Percentiles rank a stretch among this genome's conserved stretches.
Evolutionary conservation across 2,888 invertebrate species (phyloP).

Genomic region (Nomada flava): DNA sequence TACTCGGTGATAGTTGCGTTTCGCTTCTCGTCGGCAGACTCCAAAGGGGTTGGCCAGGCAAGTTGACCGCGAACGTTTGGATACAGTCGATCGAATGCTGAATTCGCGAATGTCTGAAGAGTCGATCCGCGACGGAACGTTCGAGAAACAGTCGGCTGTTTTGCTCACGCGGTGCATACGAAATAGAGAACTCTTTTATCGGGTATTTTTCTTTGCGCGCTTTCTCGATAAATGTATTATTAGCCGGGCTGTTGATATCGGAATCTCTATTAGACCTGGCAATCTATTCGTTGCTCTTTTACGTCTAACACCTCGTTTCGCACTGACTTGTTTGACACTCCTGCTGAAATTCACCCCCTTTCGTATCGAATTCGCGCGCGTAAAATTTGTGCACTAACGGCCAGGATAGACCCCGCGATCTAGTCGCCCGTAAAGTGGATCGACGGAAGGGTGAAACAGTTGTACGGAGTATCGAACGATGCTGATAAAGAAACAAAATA

Average conservation of each 20-base stretch:
- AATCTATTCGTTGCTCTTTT: background rate
- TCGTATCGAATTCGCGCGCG: background rate
- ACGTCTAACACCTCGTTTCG: background rate
- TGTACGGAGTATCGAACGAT: conserved; percentile 12
- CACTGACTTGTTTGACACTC: background rate
- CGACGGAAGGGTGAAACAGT: conserved; percentile 14
- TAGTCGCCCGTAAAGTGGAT: background rate
- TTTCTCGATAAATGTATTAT: conserved; percentile 42
- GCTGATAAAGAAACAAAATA: conserved; percentile 52
- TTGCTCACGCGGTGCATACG: background rate
- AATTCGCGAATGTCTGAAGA: background rate
- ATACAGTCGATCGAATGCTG: background rate
- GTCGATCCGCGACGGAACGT: conserved; percentile 8
- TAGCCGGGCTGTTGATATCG: conserved; percentile 25
- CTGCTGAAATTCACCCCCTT: background rate
- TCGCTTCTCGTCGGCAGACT: conserved; percentile 1
- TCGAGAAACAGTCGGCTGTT: conserved; percentile 35
- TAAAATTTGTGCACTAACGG: conserved; percentile 23
- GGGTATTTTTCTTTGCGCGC: conserved; percentile 21
- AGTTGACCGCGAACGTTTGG: conserved; percentile 22
- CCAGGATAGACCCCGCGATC: conserved; percentile 5
- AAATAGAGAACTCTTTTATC: conserved; percentile 28
- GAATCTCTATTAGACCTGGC: conserved; percentile 23
- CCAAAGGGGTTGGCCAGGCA: conserved; percentile 38
- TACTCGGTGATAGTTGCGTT: conserved; percentile 30